These are phyloP conservation scores for Gallirallus australis DNA, from an alignment of 2,797 vertebrate genomes.

Conservation along the genomic window DNA sequence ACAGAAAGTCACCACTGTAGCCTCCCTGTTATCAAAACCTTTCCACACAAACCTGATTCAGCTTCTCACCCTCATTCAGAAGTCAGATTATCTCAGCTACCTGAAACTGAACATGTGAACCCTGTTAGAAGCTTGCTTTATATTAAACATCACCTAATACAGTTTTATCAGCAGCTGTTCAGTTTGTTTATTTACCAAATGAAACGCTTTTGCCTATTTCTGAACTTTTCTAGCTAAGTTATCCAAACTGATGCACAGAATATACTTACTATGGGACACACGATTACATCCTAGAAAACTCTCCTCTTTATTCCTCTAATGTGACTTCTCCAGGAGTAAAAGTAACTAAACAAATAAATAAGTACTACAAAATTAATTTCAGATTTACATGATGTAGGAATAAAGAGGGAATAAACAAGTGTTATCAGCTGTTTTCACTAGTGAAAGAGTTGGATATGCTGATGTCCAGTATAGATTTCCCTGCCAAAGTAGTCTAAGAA, in stretches of 20 bases:
- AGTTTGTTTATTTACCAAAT: slow-evolving; percentile 4
- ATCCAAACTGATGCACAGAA: background rate
- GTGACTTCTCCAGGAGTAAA: background rate
- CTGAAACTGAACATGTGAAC: background rate
- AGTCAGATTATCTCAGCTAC: slow-evolving; percentile 27
- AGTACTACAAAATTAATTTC: background rate
- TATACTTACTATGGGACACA: too few species aligned
- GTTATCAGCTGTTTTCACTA: background rate
- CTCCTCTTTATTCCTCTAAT: background rate
- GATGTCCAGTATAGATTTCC: background rate
- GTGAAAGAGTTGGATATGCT: background rate
- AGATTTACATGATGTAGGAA: background rate
- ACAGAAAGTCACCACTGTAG: too few species aligned
- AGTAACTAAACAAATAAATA: background rate
- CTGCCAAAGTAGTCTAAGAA: background rate
- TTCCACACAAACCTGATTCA: background rate
- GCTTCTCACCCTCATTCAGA: background rate
- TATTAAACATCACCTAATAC: background rate
- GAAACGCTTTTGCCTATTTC: background rate
- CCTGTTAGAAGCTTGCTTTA: background rate
- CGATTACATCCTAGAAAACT: background rate
- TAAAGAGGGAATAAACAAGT: background rate
- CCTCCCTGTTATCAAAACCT: too few species aligned
- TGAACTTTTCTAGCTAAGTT: background rate
- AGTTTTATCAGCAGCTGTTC: slow-evolving; percentile 1